Evolutionary conservation across 2,113 vertebrate genomes (phyloP).

Genomic region (Paracanthobrama guichenoti): DNA sequence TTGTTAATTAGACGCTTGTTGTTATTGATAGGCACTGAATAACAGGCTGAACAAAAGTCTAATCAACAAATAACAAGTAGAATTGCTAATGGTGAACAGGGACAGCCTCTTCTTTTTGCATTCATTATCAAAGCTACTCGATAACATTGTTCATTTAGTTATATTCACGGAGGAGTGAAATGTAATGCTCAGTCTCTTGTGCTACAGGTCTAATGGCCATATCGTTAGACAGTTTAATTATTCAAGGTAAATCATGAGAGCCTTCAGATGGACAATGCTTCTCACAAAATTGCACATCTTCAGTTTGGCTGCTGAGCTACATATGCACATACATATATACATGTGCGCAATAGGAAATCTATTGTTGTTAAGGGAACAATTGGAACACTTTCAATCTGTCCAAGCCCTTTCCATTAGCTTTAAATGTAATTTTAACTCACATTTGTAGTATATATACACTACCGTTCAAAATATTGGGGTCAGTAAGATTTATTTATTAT

Average conservation of each 20-base stretch:
- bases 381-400: not conserved
- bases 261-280: not conserved
- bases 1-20: not conserved
- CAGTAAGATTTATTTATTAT: too few relatives aligned
- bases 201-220: not conserved
- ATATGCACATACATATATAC: not conserved
- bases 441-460: not conserved
- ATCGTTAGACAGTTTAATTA: not conserved
- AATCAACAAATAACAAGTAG: not conserved
- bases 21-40: not conserved
- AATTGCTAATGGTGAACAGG: not conserved
- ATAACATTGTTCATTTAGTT: not conserved
- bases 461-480: too few relatives aligned
- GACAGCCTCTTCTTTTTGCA: not conserved
- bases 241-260: not conserved
- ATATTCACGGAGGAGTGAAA: not conserved
- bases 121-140: not conserved
- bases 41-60: not conserved
- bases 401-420: not conserved
- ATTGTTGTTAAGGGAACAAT: not conserved
- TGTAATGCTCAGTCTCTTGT: not conserved
- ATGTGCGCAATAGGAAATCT: not conserved
- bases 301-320: not conserved
- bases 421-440: not conserved
- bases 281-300: slow-evolving; percentile 5